phyloP scores from a whole-genome alignment of 2,797 vertebrate genomes.

The Coccyzus lansbergi region DNA sequence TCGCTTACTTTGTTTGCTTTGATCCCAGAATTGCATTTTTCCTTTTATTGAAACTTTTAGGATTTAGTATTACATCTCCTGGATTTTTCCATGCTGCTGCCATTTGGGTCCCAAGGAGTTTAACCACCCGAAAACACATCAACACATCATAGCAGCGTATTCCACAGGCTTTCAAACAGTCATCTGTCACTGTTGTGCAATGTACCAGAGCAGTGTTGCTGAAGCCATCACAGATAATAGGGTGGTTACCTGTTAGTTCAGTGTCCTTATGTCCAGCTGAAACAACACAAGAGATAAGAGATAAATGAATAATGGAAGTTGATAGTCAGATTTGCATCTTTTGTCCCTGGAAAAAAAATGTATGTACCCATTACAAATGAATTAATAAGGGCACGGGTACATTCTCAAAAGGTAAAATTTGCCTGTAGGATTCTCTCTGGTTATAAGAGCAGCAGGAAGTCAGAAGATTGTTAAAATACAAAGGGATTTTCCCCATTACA shows the following conservation, averaged over 20 bases:
- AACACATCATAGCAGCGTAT: neutral
- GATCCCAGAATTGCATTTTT: neutral
- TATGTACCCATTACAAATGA: neutral
- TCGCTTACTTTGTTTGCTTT: neutral
- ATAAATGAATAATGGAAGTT: neutral
- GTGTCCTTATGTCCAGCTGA: neutral
- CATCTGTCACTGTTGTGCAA: neutral
- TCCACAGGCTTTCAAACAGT: neutral
- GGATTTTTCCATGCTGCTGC: neutral
- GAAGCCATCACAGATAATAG: neutral
- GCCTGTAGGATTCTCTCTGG: neutral
- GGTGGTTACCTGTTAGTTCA: neutral
- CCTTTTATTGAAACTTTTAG: neutral
- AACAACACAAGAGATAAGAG: neutral
- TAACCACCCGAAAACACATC: neutral
- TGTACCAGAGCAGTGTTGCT: neutral
- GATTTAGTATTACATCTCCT: neutral
- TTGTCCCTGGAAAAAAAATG: neutral
- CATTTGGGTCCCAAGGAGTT: neutral
- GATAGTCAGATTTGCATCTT: neutral
- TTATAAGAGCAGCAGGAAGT: neutral
- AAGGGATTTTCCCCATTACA: conserved; percentile 3
- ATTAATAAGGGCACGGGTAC: neutral
- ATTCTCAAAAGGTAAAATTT: neutral
- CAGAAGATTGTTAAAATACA: conserved; percentile 18